phyloP scores from a whole-genome alignment of 2,888 invertebrate species.

The Hartigia nigra region DNA sequence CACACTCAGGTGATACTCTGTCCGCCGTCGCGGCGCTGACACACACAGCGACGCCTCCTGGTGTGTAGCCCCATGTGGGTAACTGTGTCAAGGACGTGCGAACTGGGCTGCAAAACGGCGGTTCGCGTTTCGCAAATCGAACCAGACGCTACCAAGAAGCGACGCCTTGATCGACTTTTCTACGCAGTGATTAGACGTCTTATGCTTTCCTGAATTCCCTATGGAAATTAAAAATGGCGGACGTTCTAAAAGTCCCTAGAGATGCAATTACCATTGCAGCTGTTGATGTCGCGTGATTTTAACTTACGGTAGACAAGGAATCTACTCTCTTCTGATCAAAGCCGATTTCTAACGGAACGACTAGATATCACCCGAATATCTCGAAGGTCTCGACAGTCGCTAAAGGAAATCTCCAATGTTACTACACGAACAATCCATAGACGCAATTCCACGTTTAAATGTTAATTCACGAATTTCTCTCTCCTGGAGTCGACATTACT shows the following conservation, averaged over 20 bases:
- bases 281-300: background rate
- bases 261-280: background rate
- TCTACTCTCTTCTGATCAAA: background rate
- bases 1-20: background rate
- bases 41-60: slow-evolving; percentile 26
- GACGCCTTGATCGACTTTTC: background rate
- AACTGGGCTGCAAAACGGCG: slow-evolving; percentile 62
- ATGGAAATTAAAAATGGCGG: background rate
- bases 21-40: slow-evolving; percentile 14
- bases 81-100: slow-evolving; percentile 67
- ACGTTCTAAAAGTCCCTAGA: too few species aligned
- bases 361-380: background rate
- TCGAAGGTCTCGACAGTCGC: background rate
- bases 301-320: background rate
- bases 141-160: background rate
- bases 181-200: background rate
- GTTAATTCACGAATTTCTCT: background rate
- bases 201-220: background rate
- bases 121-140: slow-evolving; percentile 44
- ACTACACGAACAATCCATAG: background rate
- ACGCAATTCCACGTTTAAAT: background rate
- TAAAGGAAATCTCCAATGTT: background rate
- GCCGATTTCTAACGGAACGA: background rate
- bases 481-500: background rate
- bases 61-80: slow-evolving; percentile 60